Evolutionary conservation across 2,797 vertebrate genomes (phyloP), one percentile per base, ranked within the genome.

Genomic region (Halcyon chelicuti): DNA sequence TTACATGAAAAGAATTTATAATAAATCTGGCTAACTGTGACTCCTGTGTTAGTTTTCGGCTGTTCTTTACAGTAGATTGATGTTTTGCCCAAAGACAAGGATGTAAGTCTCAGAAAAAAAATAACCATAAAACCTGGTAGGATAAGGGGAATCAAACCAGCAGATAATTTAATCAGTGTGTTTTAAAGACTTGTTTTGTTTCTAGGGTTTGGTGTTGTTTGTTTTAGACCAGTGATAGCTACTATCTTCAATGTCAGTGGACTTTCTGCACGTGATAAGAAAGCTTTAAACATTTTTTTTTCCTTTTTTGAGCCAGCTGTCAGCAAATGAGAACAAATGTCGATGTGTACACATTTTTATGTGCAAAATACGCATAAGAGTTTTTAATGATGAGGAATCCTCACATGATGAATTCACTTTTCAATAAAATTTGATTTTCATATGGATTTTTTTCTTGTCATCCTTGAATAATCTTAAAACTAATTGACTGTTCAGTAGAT

Each of bases 401-500:
- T 74, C 31, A 74, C 3, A 7, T 67, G 31, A 67, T 79, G 14
- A 82, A 88, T 60, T 79, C 26, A 80, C 18, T 58, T 90, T 26
- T 89, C 54, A 65, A 10, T 62, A 40, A 68, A 76, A n/a, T 10
- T 20, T 22, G 17, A 23, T 37, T 70, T 81, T 62, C 2, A 0
- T 74, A 72, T 74, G 26, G 65, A 62, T 62, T 86, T 62, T 63
- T n/a, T 60, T 29, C 33, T 79, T 42, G 3, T 52, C 60, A 52
- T 33, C 25, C 26, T 26, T 68, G 46, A 87, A 35, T 52, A 55
- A 28, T 47, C 52, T 76, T 79, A 78, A 42, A 52, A 80, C 84
- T 78, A 93, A 71, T 86, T 90, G 40, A 39, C 42, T 66, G 5
- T 76, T 86, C 70, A 76, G 39, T 42, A 55, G 29, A 29, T 88